phyloP scores from a whole-genome alignment of 1,140 invertebrate species.

The Sminthurides bifidus region DNA sequence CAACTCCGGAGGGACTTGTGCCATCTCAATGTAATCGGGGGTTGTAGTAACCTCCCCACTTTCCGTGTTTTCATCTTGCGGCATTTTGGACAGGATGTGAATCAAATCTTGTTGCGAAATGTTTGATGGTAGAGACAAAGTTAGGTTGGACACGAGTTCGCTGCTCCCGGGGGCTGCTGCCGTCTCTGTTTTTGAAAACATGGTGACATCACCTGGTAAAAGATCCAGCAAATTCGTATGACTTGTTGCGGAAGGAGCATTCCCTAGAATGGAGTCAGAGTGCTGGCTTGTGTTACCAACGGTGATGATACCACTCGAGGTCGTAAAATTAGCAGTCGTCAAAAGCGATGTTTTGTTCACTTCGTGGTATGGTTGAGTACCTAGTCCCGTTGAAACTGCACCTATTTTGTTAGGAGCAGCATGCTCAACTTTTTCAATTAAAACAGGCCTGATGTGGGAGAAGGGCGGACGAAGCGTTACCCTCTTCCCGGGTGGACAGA shows the following conservation, averaged over 20 bases:
- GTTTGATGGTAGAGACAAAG: no score
- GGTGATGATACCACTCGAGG: no score
- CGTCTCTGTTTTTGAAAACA: neutral
- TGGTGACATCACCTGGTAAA: conserved; percentile 25
- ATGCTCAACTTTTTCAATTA: conserved; percentile 8
- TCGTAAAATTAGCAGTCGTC: no score
- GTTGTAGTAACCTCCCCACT: neutral
- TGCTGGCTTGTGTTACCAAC: no score
- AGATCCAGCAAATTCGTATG: conserved; percentile 28
- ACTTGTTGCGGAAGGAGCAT: neutral
- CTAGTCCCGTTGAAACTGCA: neutral
- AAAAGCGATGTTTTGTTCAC: no score
- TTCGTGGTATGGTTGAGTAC: no score
- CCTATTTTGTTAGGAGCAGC: conserved; percentile 11
- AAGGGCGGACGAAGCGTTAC: neutral
- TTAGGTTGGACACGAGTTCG: no score
- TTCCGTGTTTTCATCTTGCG: no score
- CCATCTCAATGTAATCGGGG: no score
- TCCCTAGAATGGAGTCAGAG: no score
- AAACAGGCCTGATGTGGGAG: neutral
- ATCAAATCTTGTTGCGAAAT: conserved; percentile 7
- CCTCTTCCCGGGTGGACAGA: no score
- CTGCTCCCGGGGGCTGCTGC: neutral
- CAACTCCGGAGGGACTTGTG: conserved; percentile 19
- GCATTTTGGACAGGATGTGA: neutral